Conservation (phyloP, 2,888 invertebrate species). For the Stenchaetothrips biformis region DNA sequence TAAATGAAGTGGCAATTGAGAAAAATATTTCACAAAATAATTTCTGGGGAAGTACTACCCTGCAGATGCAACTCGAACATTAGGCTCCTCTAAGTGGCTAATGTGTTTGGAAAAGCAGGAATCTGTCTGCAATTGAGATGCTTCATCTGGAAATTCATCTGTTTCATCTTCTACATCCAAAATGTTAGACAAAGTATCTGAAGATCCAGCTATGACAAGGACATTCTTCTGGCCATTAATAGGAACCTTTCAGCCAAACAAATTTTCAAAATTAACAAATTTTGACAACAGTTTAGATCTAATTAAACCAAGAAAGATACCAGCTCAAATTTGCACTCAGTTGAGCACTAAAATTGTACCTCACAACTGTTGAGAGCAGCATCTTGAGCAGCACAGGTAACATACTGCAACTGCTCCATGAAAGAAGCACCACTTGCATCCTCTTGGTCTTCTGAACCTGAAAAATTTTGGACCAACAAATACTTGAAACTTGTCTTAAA, state of each 20-base stretch:
- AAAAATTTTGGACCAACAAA: not conserved
- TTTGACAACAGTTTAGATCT: no score
- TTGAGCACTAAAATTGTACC: no score
- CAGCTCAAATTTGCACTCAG: no score
- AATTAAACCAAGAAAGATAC: no score
- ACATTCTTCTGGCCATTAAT: not conserved
- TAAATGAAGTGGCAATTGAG: not conserved
- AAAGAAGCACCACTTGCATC: not conserved
- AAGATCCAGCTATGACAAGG: slow-evolving; percentile 3
- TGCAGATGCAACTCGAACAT: not conserved
- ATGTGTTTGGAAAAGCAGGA: not conserved
- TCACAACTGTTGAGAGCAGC: not conserved
- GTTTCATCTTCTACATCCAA: slow-evolving; percentile 6
- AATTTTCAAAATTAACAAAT: no score
- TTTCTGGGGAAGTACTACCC: not conserved
- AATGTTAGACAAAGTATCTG: not conserved
- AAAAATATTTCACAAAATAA: not conserved
- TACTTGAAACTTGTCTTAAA: not conserved
- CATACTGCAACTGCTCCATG: not conserved
- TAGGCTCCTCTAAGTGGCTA: not conserved
- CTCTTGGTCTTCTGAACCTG: not conserved
- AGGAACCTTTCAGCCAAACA: not conserved
- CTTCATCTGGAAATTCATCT: not conserved
- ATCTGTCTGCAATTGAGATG: not conserved
- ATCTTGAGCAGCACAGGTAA: slow-evolving; percentile 2